These are phyloP conservation scores for Cololabis saira DNA, from an alignment of 2,113 vertebrate species.

Conservation along the genomic window DNA sequence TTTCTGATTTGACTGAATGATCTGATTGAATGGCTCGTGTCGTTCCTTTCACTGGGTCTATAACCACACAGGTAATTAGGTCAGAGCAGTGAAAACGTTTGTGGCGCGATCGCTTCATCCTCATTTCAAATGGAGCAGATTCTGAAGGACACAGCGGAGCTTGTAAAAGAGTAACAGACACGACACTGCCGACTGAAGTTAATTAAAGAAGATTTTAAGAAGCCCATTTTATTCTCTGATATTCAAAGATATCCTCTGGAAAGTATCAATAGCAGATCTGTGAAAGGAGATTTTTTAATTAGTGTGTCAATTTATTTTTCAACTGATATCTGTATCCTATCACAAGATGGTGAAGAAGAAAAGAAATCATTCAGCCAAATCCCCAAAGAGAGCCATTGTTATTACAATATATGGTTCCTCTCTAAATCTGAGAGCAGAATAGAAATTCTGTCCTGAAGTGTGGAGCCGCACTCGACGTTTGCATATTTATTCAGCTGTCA, in stretches of 20 bases:
- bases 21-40: slow-evolving; percentile 13
- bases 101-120: slow-evolving; percentile 20
- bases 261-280: slow-evolving; percentile 65
- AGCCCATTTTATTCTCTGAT: slow-evolving; percentile 42
- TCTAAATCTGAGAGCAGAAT: slow-evolving; percentile 72
- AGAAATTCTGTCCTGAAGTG: slow-evolving; percentile 70
- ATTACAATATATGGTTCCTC: slow-evolving; percentile 64
- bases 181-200: slow-evolving; percentile 52
- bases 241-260: slow-evolving; percentile 57
- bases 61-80: slow-evolving; percentile 51
- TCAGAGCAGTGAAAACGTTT: slow-evolving; percentile 38
- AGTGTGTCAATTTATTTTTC: slow-evolving; percentile 49
- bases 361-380: slow-evolving; percentile 63
- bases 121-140: slow-evolving; percentile 31
- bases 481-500: slow-evolving; percentile 84
- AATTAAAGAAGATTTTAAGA: slow-evolving; percentile 61
- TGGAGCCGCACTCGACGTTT: slow-evolving; percentile 65
- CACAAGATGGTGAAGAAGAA: slow-evolving; percentile 63
- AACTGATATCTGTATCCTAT: slow-evolving; percentile 66
- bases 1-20: slow-evolving; percentile 12
- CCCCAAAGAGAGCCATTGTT: slow-evolving; percentile 70
- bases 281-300: slow-evolving; percentile 73
- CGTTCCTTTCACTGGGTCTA: slow-evolving; percentile 9
- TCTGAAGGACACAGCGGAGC: slow-evolving; percentile 53
- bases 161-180: slow-evolving; percentile 27